These are phyloP conservation scores for Planiliza haematocheilus DNA, from an alignment of 2,113 vertebrate genomes.

Conservation along the genomic window DNA sequence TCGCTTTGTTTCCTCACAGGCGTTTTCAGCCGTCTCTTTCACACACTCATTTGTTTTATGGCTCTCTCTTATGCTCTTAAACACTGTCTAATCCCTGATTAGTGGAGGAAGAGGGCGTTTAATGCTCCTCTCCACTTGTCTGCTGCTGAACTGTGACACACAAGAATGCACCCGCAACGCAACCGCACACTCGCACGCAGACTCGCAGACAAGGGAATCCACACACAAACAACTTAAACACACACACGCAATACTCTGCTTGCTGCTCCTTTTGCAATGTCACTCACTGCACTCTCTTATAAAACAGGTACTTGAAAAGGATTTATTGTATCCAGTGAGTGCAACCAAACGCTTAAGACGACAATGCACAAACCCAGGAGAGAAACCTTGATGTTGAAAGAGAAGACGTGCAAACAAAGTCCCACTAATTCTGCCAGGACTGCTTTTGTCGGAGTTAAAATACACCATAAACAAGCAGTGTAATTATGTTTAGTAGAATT, in stretches of 20 bases:
- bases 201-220: slow-evolving; percentile 12
- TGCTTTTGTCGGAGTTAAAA: slow-evolving; percentile 35
- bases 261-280: neutral
- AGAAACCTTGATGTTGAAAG: slow-evolving; percentile 9
- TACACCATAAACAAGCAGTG: slow-evolving; percentile 13
- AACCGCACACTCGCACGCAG: slow-evolving; percentile 11
- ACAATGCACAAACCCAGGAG: slow-evolving; percentile 40
- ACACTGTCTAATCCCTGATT: slow-evolving; percentile 78
- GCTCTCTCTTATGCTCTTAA: slow-evolving; percentile 73
- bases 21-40: slow-evolving; percentile 53
- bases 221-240: slow-evolving; percentile 3
- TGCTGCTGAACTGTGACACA: slow-evolving; percentile 71
- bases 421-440: slow-evolving; percentile 11
- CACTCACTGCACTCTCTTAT: neutral
- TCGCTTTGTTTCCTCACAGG: slow-evolving; percentile 43
- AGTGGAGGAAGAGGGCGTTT: slow-evolving; percentile 66
- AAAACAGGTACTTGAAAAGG: slow-evolving; percentile 50
- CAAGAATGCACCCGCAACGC: slow-evolving; percentile 39
- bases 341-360: slow-evolving; percentile 41
- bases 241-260: neutral
- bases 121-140: slow-evolving; percentile 71
- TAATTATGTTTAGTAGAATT: slow-evolving; percentile 32
- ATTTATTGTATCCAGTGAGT: slow-evolving; percentile 43
- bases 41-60: slow-evolving; percentile 67
- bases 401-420: slow-evolving; percentile 9